Conservation (phyloP, 2,888 invertebrate species). For the Tenodera sinensis region DNA sequence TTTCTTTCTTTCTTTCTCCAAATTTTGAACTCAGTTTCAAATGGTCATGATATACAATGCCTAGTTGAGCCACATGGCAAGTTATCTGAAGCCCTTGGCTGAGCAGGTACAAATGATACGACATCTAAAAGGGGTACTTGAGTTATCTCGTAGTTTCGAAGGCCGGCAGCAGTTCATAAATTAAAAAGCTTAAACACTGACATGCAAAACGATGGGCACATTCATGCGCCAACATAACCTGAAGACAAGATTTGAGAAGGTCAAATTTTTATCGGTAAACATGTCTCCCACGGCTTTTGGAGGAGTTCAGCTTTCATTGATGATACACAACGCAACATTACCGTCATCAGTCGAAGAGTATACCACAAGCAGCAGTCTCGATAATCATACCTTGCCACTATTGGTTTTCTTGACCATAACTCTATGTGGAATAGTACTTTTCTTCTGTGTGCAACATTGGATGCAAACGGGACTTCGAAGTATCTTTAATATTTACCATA, state of each 20-base stretch:
- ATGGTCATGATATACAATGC: no score
- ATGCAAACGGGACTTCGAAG: no score
- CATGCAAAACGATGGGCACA: background rate
- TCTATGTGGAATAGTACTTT: background rate
- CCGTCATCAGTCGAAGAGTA: background rate
- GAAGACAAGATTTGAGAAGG: background rate
- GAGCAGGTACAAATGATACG: no score
- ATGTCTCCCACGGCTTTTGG: background rate
- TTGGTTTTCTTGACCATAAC: background rate
- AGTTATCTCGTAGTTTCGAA: background rate
- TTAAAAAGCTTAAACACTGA: background rate
- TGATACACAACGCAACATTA: background rate
- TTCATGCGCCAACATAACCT: background rate
- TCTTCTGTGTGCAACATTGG: background rate
- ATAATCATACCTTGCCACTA: background rate
- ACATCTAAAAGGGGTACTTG: background rate
- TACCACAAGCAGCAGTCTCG: background rate
- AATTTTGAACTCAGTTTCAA: no score
- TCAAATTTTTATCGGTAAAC: background rate
- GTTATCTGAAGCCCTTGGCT: no score
- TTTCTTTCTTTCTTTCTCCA: no score
- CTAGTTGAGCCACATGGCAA: no score
- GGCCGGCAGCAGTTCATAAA: background rate
- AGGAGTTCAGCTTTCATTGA: background rate
- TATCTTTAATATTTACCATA: no score